Base-by-base conservation (phyloP, 92 coral and sea anemone species). In the Palythoa caribaeorum region DNA sequence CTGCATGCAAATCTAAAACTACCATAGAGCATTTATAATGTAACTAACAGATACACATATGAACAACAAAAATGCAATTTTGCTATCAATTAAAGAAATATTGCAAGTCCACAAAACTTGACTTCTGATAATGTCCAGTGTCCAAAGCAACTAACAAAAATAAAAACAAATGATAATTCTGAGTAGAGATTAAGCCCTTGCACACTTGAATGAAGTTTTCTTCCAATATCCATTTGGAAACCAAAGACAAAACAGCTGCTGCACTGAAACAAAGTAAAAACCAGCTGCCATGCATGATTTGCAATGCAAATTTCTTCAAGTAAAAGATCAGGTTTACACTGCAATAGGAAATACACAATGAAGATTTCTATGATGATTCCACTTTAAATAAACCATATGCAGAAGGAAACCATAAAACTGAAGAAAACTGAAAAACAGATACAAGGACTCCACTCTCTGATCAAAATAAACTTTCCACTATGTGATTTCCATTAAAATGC, bases 291-390 rank as follows among this genome's bases (percentile, higher is more conserved):
- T 47, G 28, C 76, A 66, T 10, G 20, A 81, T 68, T 81, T 65
- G 86, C 76, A 81, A 81, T 81, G 86, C 75, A 81, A 81, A 81
- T 81, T 81, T 81, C 86, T 68, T 48, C 86, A 81, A 81, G 86
- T 53, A 81, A 81, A 68, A 66, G 86, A 66, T 81, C 86, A 81
- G 73, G 86, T 9, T 81, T 51, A 81, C 16, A 63, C 54, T 39
- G 73, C 74, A 80, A 39, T 19, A 20, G 53, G 37, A 38, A 66
- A 80, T 40, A 37, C 73, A 81, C 86, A 39, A 81, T 81, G 86
- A 69, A 81, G 86, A 81, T 81, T 20, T 44, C 28, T 40, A 66
- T n/a, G 21, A 40, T 13, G 76, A 66, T 47, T 81, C 86, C 86
- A 81, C 63, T 81, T 57, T 66, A 51, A 77, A 37, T 28, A 65